Percentiles rank a stretch among this genome's conserved stretches.
Conservation (phyloP, 2,797 vertebrate genomes). For the Tenualosa thibaudeaui region DNA sequence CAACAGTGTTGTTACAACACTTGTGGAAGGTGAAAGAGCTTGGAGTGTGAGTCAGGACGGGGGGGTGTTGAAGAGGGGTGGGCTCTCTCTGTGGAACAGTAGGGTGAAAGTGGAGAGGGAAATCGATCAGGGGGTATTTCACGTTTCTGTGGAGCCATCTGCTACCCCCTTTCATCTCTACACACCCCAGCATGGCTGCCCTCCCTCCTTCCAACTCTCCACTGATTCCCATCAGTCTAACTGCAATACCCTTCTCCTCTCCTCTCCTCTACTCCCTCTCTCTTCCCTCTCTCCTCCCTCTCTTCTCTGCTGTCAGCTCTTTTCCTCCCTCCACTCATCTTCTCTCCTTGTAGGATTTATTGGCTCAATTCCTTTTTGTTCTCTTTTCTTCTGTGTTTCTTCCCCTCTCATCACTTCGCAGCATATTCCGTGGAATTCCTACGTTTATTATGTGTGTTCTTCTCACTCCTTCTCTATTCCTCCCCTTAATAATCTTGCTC, state of each 20-base stretch:
- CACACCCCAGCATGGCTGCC: conserved; percentile 52
- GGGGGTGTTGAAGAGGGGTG: neutral
- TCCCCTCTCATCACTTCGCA: neutral
- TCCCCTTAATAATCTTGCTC: neutral
- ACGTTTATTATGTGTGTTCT: neutral
- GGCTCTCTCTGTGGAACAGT: neutral
- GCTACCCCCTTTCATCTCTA: conserved; percentile 11
- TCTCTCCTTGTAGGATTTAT: neutral
- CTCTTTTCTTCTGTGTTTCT: neutral
- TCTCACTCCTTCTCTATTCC: neutral
- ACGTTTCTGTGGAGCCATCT: conserved; percentile 8
- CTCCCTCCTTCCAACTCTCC: neutral
- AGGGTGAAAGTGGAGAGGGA: conserved; percentile 3
- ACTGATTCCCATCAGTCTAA: neutral
- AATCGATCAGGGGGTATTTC: conserved; percentile 24
- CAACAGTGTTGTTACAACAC: neutral
- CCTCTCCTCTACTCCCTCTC: neutral
- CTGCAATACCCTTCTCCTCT: neutral
- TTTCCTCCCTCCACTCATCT: neutral
- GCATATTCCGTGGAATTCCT: neutral
- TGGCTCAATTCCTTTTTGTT: neutral
- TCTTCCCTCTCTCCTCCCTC: neutral
- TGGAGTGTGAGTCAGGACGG: neutral
- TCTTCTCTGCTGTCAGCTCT: neutral
- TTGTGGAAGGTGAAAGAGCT: neutral